Conservation (phyloP, 1,140 invertebrate species). For the Drosophila sp. region DNA sequence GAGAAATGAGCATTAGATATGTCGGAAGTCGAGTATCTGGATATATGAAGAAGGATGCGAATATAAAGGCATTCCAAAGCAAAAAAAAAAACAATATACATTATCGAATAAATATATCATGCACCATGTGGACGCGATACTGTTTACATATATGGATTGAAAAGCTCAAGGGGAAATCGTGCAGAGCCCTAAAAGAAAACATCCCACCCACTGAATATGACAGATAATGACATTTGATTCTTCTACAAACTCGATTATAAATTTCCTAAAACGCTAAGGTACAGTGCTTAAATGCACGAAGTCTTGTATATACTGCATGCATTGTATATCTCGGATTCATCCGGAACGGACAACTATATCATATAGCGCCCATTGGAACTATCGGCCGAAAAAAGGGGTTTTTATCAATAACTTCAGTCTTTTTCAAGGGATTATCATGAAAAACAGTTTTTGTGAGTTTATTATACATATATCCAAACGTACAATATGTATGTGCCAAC, state of each 20-base stretch:
- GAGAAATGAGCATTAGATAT: constrained; percentile 28
- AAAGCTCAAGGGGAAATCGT: constrained; percentile 3
- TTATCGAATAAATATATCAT: background rate
- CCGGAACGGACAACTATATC: too few relatives aligned
- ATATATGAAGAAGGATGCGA: constrained; percentile 25
- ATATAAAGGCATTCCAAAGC: constrained; percentile 43
- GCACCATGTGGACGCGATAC: background rate
- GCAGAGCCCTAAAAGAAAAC: background rate
- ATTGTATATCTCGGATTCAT: too few relatives aligned
- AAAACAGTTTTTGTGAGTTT: too few relatives aligned
- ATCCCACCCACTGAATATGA: background rate
- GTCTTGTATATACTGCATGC: too few relatives aligned
- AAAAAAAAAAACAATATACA: constrained; percentile 13
- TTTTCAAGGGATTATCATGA: too few relatives aligned
- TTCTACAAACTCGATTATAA: background rate
- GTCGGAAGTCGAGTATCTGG: background rate
- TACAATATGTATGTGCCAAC: too few relatives aligned
- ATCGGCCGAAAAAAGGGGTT: too few relatives aligned
- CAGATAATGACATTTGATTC: background rate
- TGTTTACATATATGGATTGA: background rate
- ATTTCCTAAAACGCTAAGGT: too few relatives aligned
- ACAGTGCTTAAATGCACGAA: too few relatives aligned
- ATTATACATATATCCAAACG: too few relatives aligned
- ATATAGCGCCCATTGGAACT: too few relatives aligned
- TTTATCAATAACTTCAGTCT: too few relatives aligned